phyloP scores from a whole-genome alignment of 2,888 invertebrate genomes.

The Microplitis manilae region DNA sequence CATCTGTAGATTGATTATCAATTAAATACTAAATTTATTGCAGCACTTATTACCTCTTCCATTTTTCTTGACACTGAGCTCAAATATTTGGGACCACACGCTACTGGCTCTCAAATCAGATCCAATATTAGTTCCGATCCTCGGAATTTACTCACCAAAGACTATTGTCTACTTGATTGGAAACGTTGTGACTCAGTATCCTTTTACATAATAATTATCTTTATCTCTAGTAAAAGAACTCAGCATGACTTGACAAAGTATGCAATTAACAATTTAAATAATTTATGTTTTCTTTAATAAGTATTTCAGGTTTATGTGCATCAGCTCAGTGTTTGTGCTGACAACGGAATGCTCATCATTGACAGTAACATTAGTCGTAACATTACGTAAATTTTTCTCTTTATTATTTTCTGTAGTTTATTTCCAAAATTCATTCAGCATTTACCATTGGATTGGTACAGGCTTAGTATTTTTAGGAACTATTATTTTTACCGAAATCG shows the following conservation, averaged over 20 bases:
- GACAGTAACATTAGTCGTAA: conserved; percentile 96
- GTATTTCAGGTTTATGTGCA: conserved; percentile 83
- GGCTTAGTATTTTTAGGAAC: conserved; percentile 93
- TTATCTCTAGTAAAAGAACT: conserved; percentile 8
- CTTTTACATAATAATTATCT: conserved; percentile 61
- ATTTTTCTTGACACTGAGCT: conserved; percentile 85
- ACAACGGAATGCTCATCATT: conserved; percentile 95
- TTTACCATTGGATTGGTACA: conserved; percentile 93
- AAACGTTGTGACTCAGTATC: conserved; percentile 91
- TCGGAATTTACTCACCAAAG: conserved; percentile 80
- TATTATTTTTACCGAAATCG: conserved; percentile 88
- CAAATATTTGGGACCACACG: conserved; percentile 85
- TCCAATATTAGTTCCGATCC: conserved; percentile 74
- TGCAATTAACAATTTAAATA: conserved; percentile 5
- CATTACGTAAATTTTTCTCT: conserved; percentile 95
- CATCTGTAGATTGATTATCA: neutral
- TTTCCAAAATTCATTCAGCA: conserved; percentile 94
- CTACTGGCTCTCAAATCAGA: conserved; percentile 81
- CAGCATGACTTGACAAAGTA: conserved; percentile 8
- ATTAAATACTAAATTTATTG: conserved; percentile 58
- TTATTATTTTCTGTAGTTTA: conserved; percentile 95
- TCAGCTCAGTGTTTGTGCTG: conserved; percentile 93
- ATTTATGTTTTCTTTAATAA: conserved; percentile 4
- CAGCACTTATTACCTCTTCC: conserved; percentile 93
- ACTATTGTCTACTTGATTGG: conserved; percentile 85